Percentiles rank a stretch among this genome's conserved stretches.
These are phyloP conservation scores for Reticulitermes lucifugus DNA, from an alignment of 2,888 invertebrate species.

Conservation along the genomic window DNA sequence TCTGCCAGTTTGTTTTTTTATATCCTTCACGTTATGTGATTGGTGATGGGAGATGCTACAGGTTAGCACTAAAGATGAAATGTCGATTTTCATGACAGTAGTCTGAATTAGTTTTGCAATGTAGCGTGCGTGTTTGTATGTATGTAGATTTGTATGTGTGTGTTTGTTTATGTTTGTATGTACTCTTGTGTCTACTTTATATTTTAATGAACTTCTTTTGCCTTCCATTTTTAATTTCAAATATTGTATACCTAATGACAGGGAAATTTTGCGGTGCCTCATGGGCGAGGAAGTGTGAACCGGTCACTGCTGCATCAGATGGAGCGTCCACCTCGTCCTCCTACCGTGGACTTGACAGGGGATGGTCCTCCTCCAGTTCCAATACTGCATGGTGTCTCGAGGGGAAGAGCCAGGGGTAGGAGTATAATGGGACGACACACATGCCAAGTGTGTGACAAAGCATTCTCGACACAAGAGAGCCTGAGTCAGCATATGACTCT, in stretches of 20 bases:
- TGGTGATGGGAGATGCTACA: no score
- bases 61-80: no score
- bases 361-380: conserved; percentile 40
- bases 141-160: no score
- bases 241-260: neutral
- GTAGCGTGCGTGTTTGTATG: no score
- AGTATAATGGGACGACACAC: conserved; percentile 42
- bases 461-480: conserved; percentile 64
- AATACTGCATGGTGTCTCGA: conserved; percentile 60
- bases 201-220: no score
- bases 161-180: no score
- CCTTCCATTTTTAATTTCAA: neutral
- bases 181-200: no score
- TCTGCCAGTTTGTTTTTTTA: no score
- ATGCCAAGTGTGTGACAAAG: conserved; percentile 65
- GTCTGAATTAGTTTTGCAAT: no score
- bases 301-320: conserved; percentile 57
- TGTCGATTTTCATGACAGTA: no score
- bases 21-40: no score
- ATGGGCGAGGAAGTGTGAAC: conserved; percentile 59
- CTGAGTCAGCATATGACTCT: conserved; percentile 66
- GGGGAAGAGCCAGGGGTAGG: conserved; percentile 58
- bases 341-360: conserved; percentile 64
- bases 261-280: conserved; percentile 61
- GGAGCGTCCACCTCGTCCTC: conserved; percentile 65